These are phyloP conservation scores for Parnassius glacialis DNA, from an alignment of 2,888 invertebrate species.

Conservation along the genomic window DNA sequence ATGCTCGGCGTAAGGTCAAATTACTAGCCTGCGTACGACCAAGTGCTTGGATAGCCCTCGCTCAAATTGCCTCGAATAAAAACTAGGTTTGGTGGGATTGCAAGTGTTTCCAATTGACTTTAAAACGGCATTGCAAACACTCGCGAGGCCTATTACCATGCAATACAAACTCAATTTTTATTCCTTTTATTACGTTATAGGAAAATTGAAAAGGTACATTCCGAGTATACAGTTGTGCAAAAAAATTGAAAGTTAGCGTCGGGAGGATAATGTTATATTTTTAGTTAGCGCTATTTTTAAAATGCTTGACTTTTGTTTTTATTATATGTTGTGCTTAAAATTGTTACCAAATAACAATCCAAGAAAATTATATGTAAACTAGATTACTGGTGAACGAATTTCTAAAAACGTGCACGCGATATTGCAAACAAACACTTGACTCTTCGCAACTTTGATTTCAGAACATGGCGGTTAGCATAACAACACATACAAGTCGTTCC, in stretches of 20 bases:
- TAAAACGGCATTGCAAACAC: constrained; percentile 33
- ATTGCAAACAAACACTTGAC: no score
- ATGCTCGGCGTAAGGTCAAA: constrained; percentile 68
- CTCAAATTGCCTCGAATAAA: constrained; percentile 62
- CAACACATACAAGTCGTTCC: no score
- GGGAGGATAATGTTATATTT: constrained; percentile 6
- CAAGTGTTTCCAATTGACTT: constrained; percentile 50
- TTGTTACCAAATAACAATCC: no score
- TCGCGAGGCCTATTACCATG: constrained; percentile 33
- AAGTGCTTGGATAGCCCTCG: constrained; percentile 59
- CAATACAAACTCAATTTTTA: constrained; percentile 28
- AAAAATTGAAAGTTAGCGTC: constrained; percentile 11
- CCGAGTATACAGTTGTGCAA: constrained; percentile 1
- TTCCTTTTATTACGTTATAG: constrained; percentile 25
- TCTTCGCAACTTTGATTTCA: no score
- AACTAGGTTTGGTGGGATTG: constrained; percentile 56
- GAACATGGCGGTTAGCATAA: no score
- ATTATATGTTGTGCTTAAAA: no score
- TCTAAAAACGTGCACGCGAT: no score
- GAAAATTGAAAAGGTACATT: constrained; percentile 32
- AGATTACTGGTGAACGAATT: no score
- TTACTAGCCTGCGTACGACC: constrained; percentile 55
- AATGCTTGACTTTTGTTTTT: no score
- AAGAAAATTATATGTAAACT: no score
- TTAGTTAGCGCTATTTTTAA: no score